Percentiles rank a stretch among this genome's conserved stretches.
Evolutionary conservation across 2,888 invertebrate species (phyloP).

Genomic region (Lepeophtheirus nordmannii): DNA sequence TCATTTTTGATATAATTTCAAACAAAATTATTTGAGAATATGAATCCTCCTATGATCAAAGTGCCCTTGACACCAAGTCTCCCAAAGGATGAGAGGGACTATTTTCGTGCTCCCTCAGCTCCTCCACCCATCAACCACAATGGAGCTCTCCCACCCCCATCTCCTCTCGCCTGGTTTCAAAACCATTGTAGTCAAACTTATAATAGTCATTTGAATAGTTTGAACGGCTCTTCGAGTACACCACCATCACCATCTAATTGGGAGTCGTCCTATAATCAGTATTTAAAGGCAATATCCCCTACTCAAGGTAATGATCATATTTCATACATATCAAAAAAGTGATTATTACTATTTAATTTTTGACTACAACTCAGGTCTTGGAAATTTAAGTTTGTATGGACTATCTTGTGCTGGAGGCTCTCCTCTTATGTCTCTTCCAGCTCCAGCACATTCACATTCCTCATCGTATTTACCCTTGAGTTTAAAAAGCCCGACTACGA

Average conservation of each 20-base stretch:
- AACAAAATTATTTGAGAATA: background rate
- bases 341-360: background rate
- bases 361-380: background rate
- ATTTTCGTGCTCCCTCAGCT: background rate
- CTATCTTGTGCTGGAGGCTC: background rate
- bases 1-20: too few species aligned
- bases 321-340: background rate
- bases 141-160: background rate
- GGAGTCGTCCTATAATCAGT: background rate
- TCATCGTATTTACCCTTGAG: background rate
- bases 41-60: constrained; percentile 4
- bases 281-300: constrained; percentile 4
- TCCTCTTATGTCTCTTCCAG: background rate
- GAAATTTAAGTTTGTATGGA: background rate
- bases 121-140: background rate
- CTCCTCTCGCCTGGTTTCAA: constrained; percentile 7
- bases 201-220: too few species aligned
- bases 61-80: background rate
- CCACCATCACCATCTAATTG: background rate
- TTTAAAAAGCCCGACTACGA: background rate
- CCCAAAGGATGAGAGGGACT: background rate
- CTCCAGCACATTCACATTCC: background rate
- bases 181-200: background rate
- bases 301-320: background rate
- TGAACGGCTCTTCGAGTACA: background rate